Percentiles rank a stretch among this genome's conserved stretches.
Evolutionary conservation across 2,888 invertebrate genomes (phyloP).

Genomic region (Hofmannophila pseudospretella): DNA sequence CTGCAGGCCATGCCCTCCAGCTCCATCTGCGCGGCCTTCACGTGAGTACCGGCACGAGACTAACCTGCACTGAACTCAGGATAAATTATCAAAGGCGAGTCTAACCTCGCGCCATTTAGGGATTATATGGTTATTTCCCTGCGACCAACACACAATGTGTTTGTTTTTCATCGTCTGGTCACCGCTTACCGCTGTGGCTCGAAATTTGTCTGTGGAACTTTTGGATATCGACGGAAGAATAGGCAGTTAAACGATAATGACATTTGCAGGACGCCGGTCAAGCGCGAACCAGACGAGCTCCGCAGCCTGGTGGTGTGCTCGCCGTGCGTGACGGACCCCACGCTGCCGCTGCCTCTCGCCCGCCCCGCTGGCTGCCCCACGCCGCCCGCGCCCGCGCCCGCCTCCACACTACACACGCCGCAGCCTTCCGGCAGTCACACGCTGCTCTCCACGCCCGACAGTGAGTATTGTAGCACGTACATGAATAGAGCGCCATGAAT

Average conservation of each 20-base stretch:
- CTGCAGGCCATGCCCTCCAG: constrained; percentile 61
- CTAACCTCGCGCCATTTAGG: no score
- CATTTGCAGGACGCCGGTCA: constrained; percentile 54
- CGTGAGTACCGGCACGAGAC: constrained; percentile 27
- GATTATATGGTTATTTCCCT: no score
- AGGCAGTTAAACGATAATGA: no score
- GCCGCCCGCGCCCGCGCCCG: constrained; percentile 3
- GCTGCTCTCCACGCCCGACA: constrained; percentile 44
- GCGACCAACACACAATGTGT: no score
- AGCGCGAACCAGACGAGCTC: constrained; percentile 46
- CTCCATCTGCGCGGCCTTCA: constrained; percentile 46
- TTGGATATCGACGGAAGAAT: no score
- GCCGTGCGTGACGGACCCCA: constrained; percentile 67
- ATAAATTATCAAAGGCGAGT: no score
- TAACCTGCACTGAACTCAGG: no score
- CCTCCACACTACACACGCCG: constrained; percentile 10
- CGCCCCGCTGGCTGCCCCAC: constrained; percentile 8
- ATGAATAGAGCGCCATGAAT: no score
- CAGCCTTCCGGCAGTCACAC: constrained; percentile 12
- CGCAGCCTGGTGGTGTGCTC: constrained; percentile 37
- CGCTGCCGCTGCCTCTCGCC: constrained; percentile 44
- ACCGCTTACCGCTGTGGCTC: no score
- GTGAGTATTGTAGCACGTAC: no score
- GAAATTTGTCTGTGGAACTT: no score
- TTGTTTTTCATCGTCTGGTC: no score